Evolutionary conservation across 2,113 vertebrate species (phyloP).

Genomic region (Megalops atlanticus): DNA sequence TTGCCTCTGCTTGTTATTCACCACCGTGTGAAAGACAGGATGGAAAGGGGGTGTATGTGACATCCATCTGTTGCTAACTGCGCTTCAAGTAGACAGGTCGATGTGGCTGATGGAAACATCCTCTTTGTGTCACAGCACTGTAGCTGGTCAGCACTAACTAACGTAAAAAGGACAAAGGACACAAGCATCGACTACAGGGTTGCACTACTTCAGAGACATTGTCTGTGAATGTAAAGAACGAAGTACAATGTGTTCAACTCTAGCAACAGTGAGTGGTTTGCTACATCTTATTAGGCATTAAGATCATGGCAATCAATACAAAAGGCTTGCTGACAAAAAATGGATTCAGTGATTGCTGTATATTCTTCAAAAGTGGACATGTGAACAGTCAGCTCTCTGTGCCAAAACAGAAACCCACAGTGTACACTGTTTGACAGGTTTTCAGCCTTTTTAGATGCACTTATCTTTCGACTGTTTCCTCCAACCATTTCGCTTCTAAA

Average conservation of each 20-base stretch:
- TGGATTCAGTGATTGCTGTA: not conserved
- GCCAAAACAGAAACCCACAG: not conserved
- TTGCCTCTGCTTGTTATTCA: no score
- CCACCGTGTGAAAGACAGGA: no score
- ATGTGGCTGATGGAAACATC: not conserved
- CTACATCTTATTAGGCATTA: not conserved
- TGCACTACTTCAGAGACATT: not conserved
- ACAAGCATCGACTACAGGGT: not conserved
- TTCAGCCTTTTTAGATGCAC: not conserved
- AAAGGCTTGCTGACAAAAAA: not conserved
- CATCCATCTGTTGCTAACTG: no score
- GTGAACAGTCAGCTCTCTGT: not conserved
- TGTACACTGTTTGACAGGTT: not conserved
- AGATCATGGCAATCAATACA: not conserved
- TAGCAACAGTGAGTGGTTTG: not conserved
- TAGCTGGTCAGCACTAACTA: not conserved
- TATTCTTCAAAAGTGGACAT: not conserved
- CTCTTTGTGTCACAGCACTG: not conserved
- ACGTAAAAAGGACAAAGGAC: not conserved
- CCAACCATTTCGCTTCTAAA: not conserved
- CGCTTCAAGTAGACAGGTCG: no score
- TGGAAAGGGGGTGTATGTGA: no score
- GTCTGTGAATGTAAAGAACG: not conserved
- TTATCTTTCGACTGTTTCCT: not conserved
- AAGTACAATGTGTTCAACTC: not conserved